phyloP scores from a whole-genome alignment of 1,140 invertebrate genomes.

The Pogonognathellus flavescens region DNA sequence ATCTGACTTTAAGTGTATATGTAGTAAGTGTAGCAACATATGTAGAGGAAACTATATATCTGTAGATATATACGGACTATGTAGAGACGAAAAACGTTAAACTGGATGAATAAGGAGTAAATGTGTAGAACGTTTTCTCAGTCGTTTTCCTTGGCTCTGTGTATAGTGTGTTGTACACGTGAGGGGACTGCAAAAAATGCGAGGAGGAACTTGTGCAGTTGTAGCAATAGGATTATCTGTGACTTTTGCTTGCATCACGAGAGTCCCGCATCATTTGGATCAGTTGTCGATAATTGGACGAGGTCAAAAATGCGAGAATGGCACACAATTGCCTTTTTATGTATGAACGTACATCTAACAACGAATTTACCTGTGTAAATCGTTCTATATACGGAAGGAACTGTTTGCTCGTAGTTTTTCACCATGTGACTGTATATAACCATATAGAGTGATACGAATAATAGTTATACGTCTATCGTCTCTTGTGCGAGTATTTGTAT shows the following conservation, averaged over 20 bases:
- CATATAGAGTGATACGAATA: too few species aligned
- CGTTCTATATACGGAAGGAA: too few species aligned
- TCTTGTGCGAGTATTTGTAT: too few species aligned
- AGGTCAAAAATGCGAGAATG: conserved; percentile 29
- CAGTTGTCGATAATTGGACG: conserved; percentile 27
- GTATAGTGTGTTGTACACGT: conserved; percentile 19
- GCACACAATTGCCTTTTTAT: not conserved
- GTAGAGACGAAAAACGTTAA: not conserved
- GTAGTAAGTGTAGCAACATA: not conserved
- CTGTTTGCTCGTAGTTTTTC: too few species aligned
- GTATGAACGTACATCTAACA: not conserved
- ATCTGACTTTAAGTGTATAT: not conserved
- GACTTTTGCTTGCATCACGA: conserved; percentile 27
- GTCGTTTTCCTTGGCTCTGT: conserved; percentile 9
- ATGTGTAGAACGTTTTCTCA: not conserved
- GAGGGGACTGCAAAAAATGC: not conserved
- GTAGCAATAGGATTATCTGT: not conserved
- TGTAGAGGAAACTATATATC: not conserved
- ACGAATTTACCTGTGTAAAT: too few species aligned
- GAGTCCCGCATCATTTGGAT: conserved; percentile 32
- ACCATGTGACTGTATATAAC: too few species aligned
- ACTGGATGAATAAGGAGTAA: conserved; percentile 8
- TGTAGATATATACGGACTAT: not conserved
- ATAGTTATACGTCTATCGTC: too few species aligned
- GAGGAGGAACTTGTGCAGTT: not conserved